Evolutionary conservation across 2,888 invertebrate species (phyloP).

Genomic region (Mimumesa dahlbomi): DNA sequence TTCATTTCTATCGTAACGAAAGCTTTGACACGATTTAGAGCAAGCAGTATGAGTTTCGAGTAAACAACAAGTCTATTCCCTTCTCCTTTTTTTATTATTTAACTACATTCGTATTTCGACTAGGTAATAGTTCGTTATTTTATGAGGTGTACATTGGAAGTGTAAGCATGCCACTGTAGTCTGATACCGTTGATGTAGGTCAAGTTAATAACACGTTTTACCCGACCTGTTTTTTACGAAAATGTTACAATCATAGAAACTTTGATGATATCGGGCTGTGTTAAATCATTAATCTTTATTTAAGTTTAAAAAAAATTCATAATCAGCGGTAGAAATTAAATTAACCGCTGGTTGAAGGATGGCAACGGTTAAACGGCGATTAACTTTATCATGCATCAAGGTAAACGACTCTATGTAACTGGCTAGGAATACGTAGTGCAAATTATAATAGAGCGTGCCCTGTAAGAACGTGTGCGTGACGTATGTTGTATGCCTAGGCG

Average conservation of each 20-base stretch:
- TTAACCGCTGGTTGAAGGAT: constrained; percentile 2
- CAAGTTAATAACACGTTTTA: constrained; percentile 19
- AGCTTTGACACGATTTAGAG: too few relatives aligned
- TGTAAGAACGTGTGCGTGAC: constrained; percentile 48
- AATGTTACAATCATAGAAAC: not conserved
- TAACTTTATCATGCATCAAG: constrained; percentile 32
- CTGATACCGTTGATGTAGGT: constrained; percentile 18
- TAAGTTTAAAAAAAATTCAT: not conserved
- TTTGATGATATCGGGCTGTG: constrained; percentile 16
- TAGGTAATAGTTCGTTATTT: constrained; percentile 19
- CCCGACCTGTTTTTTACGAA: constrained; percentile 4
- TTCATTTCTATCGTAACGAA: too few relatives aligned
- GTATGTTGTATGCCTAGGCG: constrained; percentile 44
- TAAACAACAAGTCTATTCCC: too few relatives aligned
- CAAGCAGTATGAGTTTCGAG: too few relatives aligned
- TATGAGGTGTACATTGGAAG: constrained; percentile 12
- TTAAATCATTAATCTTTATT: not conserved
- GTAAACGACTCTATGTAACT: constrained; percentile 30
- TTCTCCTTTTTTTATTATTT: constrained; percentile 3
- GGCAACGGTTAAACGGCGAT: not conserved
- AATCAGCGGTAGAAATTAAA: not conserved
- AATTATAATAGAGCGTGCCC: constrained; percentile 40
- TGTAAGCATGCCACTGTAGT: constrained; percentile 12
- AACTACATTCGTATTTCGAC: not conserved
- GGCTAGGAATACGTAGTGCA: constrained; percentile 37